These are phyloP conservation scores for Heliconius congener DNA, from an alignment of 1,140 invertebrate species.

Conservation along the genomic window DNA sequence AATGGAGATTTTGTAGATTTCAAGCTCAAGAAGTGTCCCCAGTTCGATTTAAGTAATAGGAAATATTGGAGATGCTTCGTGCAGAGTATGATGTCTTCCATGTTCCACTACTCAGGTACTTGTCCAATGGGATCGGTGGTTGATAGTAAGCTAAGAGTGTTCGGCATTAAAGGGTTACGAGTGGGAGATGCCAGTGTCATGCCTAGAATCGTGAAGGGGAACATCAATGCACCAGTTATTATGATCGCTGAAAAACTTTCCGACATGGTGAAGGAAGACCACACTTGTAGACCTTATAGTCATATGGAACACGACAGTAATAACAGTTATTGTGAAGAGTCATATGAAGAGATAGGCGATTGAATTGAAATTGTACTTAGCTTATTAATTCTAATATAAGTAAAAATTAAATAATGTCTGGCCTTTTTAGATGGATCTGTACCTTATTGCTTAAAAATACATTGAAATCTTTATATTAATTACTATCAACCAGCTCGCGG, in stretches of 20 bases:
- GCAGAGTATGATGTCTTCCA: slow-evolving; percentile 35
- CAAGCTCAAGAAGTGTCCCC: slow-evolving; percentile 23
- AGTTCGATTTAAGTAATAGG: slow-evolving; percentile 15
- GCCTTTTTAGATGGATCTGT: no score
- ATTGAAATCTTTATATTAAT: no score
- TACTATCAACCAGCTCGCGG: no score
- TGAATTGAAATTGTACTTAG: neutral
- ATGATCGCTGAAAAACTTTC: slow-evolving; percentile 89
- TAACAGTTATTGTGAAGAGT: no score
- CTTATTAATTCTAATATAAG: neutral
- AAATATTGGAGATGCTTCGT: slow-evolving; percentile 38
- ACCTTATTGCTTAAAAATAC: no score
- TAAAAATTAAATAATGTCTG: neutral
- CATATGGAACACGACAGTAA: no score
- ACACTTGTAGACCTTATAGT: neutral
- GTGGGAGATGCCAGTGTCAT: slow-evolving; percentile 58
- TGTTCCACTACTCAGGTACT: slow-evolving; percentile 77
- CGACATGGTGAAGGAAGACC: slow-evolving; percentile 60
- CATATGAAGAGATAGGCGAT: neutral
- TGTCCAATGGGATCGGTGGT: slow-evolving; percentile 80
- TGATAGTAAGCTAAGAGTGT: slow-evolving; percentile 71
- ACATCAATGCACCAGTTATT: slow-evolving; percentile 84
- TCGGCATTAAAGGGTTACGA: slow-evolving; percentile 54
- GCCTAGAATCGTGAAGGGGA: slow-evolving; percentile 80
- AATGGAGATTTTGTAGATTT: slow-evolving; percentile 40